Conservation (phyloP, 2,113 vertebrate genomes). For the Plestiodon gilberti region DNA sequence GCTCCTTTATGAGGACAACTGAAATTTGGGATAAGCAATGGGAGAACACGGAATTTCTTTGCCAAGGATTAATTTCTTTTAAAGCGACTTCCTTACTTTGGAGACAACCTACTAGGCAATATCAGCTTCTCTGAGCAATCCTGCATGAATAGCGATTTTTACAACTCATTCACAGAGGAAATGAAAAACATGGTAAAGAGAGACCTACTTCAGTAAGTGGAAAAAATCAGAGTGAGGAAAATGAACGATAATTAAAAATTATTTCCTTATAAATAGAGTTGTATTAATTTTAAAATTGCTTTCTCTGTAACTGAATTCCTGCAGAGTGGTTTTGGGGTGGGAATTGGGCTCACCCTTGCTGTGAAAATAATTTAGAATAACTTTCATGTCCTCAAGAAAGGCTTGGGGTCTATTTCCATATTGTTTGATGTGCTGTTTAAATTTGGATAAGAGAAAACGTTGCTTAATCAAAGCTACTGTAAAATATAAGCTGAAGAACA, state of each 20-base stretch:
- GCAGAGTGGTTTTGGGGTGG: conserved; percentile 65
- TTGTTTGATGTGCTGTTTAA: conserved; percentile 78
- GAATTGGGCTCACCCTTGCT: conserved; percentile 72
- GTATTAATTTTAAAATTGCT: conserved; percentile 77
- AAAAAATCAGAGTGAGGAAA: conserved; percentile 72
- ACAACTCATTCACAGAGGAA: conserved; percentile 68
- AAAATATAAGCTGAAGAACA: conserved; percentile 58
- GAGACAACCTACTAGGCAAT: conserved; percentile 44
- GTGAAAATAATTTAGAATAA: conserved; percentile 77
- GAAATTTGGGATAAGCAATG: neutral
- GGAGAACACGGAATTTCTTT: conserved; percentile 37
- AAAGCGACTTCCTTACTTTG: conserved; percentile 25
- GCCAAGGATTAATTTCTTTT: neutral
- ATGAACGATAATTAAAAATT: conserved; percentile 80
- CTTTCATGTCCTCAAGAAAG: conserved; percentile 77
- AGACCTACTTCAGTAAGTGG: conserved; percentile 72
- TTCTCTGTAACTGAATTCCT: conserved; percentile 73
- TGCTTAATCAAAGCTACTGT: conserved; percentile 73
- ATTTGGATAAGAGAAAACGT: conserved; percentile 68
- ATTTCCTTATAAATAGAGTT: conserved; percentile 78
- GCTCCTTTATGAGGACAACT: neutral
- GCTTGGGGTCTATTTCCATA: conserved; percentile 80
- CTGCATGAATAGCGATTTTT: conserved; percentile 59
- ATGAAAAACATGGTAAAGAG: conserved; percentile 70
- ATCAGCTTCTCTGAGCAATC: conserved; percentile 59